A percentile compares a stretch with the other conserved stretches of the same genome.
These are phyloP conservation scores for Pseudorasbora parva DNA, from an alignment of 2,113 vertebrate genomes.

Conservation along the genomic window DNA sequence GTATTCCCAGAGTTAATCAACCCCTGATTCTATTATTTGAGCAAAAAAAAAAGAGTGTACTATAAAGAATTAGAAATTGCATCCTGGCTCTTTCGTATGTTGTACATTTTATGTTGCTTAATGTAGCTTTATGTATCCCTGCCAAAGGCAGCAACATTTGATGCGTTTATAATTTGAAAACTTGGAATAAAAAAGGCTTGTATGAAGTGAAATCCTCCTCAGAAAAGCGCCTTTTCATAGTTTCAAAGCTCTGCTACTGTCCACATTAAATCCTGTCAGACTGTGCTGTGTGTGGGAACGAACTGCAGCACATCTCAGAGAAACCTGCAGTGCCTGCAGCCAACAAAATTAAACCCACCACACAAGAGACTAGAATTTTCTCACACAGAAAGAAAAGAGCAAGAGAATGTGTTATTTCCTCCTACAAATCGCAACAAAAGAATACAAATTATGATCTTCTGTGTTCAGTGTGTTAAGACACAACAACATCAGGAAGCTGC, in stretches of 20 bases:
- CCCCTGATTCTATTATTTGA: background rate
- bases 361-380: slow-evolving; percentile 41
- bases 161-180: slow-evolving; percentile 27
- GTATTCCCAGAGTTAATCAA: background rate
- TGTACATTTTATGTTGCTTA: slow-evolving; percentile 28
- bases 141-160: slow-evolving; percentile 11
- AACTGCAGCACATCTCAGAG: slow-evolving; percentile 45
- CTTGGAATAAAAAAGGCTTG: slow-evolving; percentile 15
- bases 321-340: slow-evolving; percentile 36
- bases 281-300: slow-evolving; percentile 38
- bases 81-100: background rate
- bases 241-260: slow-evolving; percentile 32
- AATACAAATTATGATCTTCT: background rate
- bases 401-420: slow-evolving; percentile 15
- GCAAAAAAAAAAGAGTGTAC: background rate
- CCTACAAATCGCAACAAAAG: slow-evolving; percentile 6
- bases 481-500: background rate
- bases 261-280: slow-evolving; percentile 44
- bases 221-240: slow-evolving; percentile 29
- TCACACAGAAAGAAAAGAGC: slow-evolving; percentile 1
- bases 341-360: slow-evolving; percentile 54
- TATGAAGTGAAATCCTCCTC: slow-evolving; percentile 28
- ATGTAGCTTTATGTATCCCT: background rate
- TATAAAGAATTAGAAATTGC: background rate
- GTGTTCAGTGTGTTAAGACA: background rate